Evolutionary conservation across 2,113 vertebrate genomes (phyloP).

Genomic region (Galeopterus variegatus): DNA sequence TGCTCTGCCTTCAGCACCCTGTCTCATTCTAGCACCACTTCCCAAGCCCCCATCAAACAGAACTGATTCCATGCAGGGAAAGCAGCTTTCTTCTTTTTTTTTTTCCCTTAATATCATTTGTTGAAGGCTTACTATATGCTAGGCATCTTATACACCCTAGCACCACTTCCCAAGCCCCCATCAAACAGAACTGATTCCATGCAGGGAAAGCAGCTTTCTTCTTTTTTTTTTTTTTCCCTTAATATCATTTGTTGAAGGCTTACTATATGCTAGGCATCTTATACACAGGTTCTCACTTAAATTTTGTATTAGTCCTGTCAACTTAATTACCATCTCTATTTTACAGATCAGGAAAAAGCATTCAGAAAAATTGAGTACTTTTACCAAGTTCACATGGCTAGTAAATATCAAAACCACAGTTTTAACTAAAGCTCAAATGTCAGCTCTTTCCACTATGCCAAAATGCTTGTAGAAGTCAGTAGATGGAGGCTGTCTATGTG

Average conservation of each 20-base stretch:
- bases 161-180: background rate
- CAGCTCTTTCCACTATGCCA: constrained; percentile 5
- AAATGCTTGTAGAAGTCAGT: background rate
- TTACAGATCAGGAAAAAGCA: background rate
- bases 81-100: background rate
- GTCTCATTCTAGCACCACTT: background rate
- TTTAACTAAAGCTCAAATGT: constrained; percentile 40
- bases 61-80: background rate
- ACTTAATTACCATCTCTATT: background rate
- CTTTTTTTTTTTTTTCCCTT: background rate
- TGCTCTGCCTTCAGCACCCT: background rate
- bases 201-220: background rate
- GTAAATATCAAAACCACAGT: constrained; percentile 29
- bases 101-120: background rate
- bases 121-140: background rate
- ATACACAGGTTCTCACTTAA: background rate
- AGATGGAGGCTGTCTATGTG: background rate
- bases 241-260: background rate
- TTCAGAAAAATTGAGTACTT: background rate
- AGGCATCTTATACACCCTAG: too few relatives aligned
- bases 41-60: rapidly evolving
- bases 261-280: background rate
- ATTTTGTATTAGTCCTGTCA: background rate
- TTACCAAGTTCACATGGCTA: background rate
- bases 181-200: background rate